Evolutionary conservation across 2,888 invertebrate species (phyloP).

Genomic region (Stenolophus ochropezus): DNA sequence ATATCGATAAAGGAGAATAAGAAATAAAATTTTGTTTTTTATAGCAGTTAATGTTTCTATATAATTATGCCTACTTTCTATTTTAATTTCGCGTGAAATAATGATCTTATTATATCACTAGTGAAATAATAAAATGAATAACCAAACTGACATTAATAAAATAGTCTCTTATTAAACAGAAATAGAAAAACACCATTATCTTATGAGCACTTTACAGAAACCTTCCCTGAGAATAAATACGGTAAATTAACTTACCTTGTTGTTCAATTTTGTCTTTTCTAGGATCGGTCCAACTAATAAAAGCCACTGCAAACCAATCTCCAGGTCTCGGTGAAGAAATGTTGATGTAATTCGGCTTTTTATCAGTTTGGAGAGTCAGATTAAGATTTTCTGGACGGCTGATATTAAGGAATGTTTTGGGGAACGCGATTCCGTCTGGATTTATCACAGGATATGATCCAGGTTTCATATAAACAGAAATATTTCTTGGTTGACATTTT

Average conservation of each 20-base stretch:
- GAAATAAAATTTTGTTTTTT: no score
- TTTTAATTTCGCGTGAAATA: no score
- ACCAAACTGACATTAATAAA: no score
- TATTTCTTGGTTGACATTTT: conserved; percentile 72
- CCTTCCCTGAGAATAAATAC: no score
- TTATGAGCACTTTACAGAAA: no score
- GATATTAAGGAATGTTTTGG: conserved; percentile 71
- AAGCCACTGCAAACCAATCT: conserved; percentile 87
- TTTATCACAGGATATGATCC: conserved; percentile 89
- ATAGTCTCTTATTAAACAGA: no score
- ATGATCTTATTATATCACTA: no score
- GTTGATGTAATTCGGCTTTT: conserved; percentile 76
- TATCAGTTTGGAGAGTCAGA: conserved; percentile 79
- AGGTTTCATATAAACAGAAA: conserved; percentile 84
- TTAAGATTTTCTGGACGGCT: conserved; percentile 74
- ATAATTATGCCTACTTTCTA: no score
- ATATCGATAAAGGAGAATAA: no score
- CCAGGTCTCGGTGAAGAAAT: conserved; percentile 83
- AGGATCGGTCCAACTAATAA: conserved; percentile 86
- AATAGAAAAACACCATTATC: no score
- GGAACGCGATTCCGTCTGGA: conserved; percentile 87
- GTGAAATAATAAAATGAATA: no score
- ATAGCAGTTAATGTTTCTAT: no score
- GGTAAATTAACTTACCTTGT: conserved; percentile 83
- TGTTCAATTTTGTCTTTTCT: conserved; percentile 83